These are phyloP conservation scores for Lapara coniferarum DNA, from an alignment of 2,888 invertebrate species.

Conservation along the genomic window DNA sequence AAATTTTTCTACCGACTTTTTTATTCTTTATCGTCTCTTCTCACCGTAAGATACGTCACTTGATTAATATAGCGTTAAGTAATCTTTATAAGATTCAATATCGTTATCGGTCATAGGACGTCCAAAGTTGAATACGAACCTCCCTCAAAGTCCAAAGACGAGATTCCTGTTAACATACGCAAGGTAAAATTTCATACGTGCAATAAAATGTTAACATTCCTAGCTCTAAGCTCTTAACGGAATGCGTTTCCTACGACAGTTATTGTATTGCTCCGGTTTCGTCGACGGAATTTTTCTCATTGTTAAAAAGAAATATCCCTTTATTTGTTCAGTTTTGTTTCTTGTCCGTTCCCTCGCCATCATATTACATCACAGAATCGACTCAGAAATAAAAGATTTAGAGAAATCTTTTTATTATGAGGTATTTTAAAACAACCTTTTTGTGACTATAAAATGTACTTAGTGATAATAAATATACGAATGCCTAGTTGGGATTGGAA, in stretches of 20 bases:
- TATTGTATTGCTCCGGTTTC: constrained; percentile 22
- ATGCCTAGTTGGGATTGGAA: too few species aligned
- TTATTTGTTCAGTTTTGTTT: constrained; percentile 32
- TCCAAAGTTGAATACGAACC: too few species aligned
- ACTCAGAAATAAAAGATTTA: not conserved
- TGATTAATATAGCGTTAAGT: too few species aligned
- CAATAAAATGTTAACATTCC: not conserved
- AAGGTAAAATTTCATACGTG: not conserved
- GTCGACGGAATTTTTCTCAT: constrained; percentile 28
- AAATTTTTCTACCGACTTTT: too few species aligned
- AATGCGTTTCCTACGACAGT: constrained; percentile 7
- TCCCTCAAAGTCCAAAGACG: too few species aligned
- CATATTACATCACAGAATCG: constrained; percentile 5
- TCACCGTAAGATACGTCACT: too few species aligned
- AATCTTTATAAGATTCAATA: too few species aligned
- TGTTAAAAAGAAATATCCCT: constrained; percentile 24
- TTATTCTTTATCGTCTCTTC: too few species aligned
- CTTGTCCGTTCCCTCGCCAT: not conserved
- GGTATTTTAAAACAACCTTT: not conserved
- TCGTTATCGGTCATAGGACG: too few species aligned
- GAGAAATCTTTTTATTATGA: constrained; percentile 1
- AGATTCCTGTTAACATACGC: too few species aligned
- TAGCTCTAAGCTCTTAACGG: constrained; percentile 10
- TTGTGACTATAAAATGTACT: not conserved
- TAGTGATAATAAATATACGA: too few species aligned